Percentiles rank a stretch among this genome's conserved stretches.
Conservation (phyloP, 2,888 invertebrate genomes). For the Aspidiotus rigidus region DNA sequence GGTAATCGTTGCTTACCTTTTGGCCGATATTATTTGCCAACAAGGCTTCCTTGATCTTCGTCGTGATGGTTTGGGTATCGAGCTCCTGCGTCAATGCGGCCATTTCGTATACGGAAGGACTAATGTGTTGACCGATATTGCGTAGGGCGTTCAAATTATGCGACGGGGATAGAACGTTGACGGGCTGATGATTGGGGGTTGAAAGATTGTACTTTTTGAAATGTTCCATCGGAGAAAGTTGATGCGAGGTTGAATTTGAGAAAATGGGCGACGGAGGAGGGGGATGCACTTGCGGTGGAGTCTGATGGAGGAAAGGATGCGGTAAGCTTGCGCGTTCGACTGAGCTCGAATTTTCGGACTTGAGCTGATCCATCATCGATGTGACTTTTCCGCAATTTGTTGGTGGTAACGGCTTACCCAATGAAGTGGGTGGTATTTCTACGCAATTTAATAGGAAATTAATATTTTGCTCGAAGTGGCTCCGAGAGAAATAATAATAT, state of each 20-base stretch:
- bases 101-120: conserved; percentile 96
- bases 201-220: conserved; percentile 36
- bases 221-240: conserved; percentile 36
- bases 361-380: conserved; percentile 34
- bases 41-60: conserved; percentile 92
- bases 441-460: neutral
- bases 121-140: conserved; percentile 70
- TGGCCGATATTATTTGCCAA: conserved; percentile 96
- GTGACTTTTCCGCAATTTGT: conserved; percentile 36
- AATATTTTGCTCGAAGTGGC: neutral
- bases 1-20: conserved; percentile 52
- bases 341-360: conserved; percentile 32
- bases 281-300: conserved; percentile 25
- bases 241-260: conserved; percentile 36
- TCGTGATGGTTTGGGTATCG: conserved; percentile 92
- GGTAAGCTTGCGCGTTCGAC: conserved; percentile 35
- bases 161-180: conserved; percentile 47
- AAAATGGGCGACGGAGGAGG: conserved; percentile 38
- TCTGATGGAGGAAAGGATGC: conserved; percentile 33
- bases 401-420: conserved; percentile 37
- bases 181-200: conserved; percentile 43
- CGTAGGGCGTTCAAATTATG: conserved; percentile 54
- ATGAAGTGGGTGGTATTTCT: conserved; percentile 35
- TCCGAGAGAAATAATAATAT: neutral
- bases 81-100: conserved; percentile 91